A percentile compares a stretch with the other conserved stretches of the same genome.
These are phyloP conservation scores for Trypoxylon attenuatum DNA, from an alignment of 2,888 invertebrate genomes.

Conservation along the genomic window DNA sequence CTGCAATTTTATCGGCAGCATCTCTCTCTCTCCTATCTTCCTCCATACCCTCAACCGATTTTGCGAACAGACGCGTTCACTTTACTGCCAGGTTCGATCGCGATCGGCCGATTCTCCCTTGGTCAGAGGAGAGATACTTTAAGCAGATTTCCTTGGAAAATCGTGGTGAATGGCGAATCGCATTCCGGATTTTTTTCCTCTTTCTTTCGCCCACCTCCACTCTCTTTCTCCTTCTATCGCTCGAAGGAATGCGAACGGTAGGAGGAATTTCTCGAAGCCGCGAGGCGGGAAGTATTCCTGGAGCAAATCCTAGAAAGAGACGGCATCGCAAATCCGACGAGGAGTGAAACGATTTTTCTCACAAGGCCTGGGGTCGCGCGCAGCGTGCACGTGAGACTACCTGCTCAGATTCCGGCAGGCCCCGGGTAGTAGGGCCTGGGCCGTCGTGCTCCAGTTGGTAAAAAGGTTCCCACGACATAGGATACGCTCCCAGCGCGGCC, in stretches of 20 bases:
- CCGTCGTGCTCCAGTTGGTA: conserved; percentile 71
- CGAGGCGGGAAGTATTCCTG: conserved; percentile 19
- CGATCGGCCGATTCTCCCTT: too few relatives aligned
- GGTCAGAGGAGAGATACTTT: too few relatives aligned
- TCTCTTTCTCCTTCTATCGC: too few relatives aligned
- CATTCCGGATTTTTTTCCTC: too few relatives aligned
- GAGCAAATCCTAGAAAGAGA: conserved; percentile 48
- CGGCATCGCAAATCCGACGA: conserved; percentile 58
- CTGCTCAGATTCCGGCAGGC: conserved; percentile 62
- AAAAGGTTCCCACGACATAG: conserved; percentile 73
- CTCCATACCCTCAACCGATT: too few relatives aligned
- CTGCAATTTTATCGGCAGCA: too few relatives aligned
- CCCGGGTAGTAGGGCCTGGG: conserved; percentile 34
- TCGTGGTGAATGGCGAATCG: too few relatives aligned
- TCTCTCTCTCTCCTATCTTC: too few relatives aligned
- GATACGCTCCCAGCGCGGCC: conserved; percentile 59
- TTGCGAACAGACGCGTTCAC: too few relatives aligned
- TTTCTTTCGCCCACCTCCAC: too few relatives aligned
- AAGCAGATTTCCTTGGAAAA: too few relatives aligned
- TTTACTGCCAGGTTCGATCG: too few relatives aligned
- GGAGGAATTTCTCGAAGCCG: neutral
- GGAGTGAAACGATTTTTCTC: conserved; percentile 62
- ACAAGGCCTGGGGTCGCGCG: conserved; percentile 53
- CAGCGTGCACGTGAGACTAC: conserved; percentile 66
- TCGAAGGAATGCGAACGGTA: neutral